These are phyloP conservation scores for Novumbra hubbsi DNA, from an alignment of 2,797 vertebrate species.

Conservation along the genomic window DNA sequence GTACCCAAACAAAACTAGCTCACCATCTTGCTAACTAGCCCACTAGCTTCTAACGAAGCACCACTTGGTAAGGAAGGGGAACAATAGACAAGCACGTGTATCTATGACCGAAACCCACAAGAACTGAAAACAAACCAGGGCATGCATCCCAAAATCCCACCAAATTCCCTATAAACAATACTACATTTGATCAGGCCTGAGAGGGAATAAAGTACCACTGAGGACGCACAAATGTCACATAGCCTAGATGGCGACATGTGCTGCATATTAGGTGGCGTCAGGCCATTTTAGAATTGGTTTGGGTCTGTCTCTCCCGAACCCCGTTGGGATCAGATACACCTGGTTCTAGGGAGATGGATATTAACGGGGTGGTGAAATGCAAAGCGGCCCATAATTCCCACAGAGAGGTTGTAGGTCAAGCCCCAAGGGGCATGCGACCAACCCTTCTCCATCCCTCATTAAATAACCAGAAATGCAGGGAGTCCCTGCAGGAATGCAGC, in stretches of 20 bases:
- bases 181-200: not conserved
- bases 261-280: not conserved
- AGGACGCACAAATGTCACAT: not conserved
- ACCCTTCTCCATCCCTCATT: conserved; percentile 1
- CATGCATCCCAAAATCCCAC: not conserved
- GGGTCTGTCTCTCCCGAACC: not conserved
- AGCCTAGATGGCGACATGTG: not conserved
- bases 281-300: conserved; percentile 6
- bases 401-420: not conserved
- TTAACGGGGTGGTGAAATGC: not conserved
- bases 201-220: not conserved
- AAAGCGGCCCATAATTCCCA: not conserved
- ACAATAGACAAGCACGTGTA: not conserved
- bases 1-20: not conserved
- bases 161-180: not conserved
- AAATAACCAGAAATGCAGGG: conserved; percentile 15
- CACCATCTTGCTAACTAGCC: too few relatives aligned
- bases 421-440: not conserved
- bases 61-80: not conserved
- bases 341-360: not conserved
- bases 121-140: not conserved
- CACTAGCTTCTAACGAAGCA: not conserved
- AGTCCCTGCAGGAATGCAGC: conserved; percentile 1
- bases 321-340: conserved; percentile 1
- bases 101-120: not conserved